Evolutionary conservation across 2,113 vertebrate species (phyloP), one percentile per base, ranked within the genome.

Genomic region (Triplophysa siluroides): DNA sequence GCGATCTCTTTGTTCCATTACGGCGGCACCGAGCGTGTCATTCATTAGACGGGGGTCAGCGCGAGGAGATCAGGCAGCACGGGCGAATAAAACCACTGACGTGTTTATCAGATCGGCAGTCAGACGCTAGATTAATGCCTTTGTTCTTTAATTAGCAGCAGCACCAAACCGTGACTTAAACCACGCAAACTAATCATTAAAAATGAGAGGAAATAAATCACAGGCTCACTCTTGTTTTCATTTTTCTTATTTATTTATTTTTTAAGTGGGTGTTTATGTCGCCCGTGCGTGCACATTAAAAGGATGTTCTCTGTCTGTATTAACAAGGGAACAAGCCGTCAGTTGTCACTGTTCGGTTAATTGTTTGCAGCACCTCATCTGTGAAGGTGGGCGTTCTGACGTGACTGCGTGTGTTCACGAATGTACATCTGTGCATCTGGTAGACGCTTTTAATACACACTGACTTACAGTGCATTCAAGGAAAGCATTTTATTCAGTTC

Each of bases 121-220:
- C 80, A 72, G 61, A 12, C 21, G 50, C 77, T 76, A 76, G 80
- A 79, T 78, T 79, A 85, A 85, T 82, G 77, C 80, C 68, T 79
- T 81, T 72, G 67, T 78, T 70, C 77, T 70, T 71, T 82, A 80
- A 82, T 82, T 78, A 82, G 72, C 65, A 85, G 76, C 78, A 62
- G 75, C 80, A 82, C 67, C 65, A 85, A 82, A 80, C 23, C 80
- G 52, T 82, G 77, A 81, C 81, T 79, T 56, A 73, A 76, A 77
- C 80, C 71, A 72, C 69, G 23, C 60, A 79, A 71, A 78, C 80
- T 79, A 84, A 76, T 82, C 78, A 79, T 78, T 73, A 81, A 79
- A 81, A 76, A 73, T 82, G 83, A 81, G 76, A 62, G 80, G 67
- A 84, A 78, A 84, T 84, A 70, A 82, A 84, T 84, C 78, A 78